Percentiles rank a stretch among this genome's conserved stretches.
phyloP scores from a whole-genome alignment of 1,140 invertebrate genomes.

The Eupeodes corollae region DNA sequence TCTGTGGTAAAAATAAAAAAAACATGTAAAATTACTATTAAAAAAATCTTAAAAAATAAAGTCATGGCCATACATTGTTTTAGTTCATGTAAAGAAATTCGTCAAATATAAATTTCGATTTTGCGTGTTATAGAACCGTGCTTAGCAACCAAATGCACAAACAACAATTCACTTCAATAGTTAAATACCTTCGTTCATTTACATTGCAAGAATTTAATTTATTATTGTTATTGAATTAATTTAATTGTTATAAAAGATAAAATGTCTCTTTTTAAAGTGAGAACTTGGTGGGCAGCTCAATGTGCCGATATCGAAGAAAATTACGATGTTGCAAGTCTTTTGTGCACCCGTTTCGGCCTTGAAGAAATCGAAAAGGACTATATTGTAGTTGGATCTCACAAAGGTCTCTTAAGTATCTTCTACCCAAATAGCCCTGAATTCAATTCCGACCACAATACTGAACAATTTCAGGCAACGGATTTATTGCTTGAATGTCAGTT shows the following conservation, averaged over 20 bases:
- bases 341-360: conserved; percentile 42
- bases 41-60: no score
- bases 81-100: no score
- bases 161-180: no score
- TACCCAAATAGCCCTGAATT: conserved; percentile 40
- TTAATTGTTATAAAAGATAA: background rate
- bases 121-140: no score
- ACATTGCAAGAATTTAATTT: no score
- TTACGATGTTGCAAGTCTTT: conserved; percentile 30
- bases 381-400: conserved; percentile 58
- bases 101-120: no score
- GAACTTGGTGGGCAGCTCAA: conserved; percentile 60
- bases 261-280: conserved; percentile 71
- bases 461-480: conserved; percentile 50
- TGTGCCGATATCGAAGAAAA: conserved; percentile 46
- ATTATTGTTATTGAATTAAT: no score
- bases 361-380: conserved; percentile 44
- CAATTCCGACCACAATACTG: conserved; percentile 26
- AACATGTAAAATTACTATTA: no score
- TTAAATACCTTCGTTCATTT: no score
- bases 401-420: conserved; percentile 57
- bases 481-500: conserved; percentile 57
- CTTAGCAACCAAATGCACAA: no score
- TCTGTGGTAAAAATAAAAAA: no score
- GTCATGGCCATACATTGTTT: no score